Base-by-base conservation (phyloP, 2,797 vertebrate species). In the Nannoperca obscura region DNA sequence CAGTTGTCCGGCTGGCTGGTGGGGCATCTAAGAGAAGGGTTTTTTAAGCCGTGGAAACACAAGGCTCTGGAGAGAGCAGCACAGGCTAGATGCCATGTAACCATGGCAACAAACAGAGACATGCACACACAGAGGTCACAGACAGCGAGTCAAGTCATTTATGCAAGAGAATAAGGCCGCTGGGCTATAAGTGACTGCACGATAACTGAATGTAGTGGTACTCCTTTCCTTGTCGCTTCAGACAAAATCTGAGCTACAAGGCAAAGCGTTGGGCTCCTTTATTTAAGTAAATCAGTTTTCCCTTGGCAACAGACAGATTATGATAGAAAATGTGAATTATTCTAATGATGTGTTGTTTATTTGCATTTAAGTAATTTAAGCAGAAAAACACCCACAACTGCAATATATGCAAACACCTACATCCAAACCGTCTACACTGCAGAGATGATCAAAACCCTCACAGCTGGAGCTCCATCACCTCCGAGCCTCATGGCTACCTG, bases 41-140 rank as follows among this genome's bases (percentile, higher is more conserved):
- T 62, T 57, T 38, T 44, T 1, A 72, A 58, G 67, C 67, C 0
- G 20, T 76, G 68, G 63, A 86, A 89, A 83, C 69, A 66, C 50
- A 20, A 65, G 58, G 30, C 61, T 77, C 55, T 2, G 14, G 27
- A 54, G 61, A 68, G 36, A 64, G 62, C 24, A 27, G 70, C 13
- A 13, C 17, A 42, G 64, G 59, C 58, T 71, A 42, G 40, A 71
- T 53, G 71, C 65, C 64, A 61, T 7, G 85, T 88, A 68, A 69
- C 88, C 81, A 88, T 86, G 74, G 90, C 61, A 92, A 92, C 84
- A 82, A 32, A 82, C 20, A 52, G 42, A 68, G 12, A 34, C 13
- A 47, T 19, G 78, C 66, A 69, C 60, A n/a, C 52, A 49, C 5
- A 65, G 52, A 79, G 73, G 70, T 78, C 71, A 71, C 11, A 55